Evolutionary conservation across 2,888 invertebrate species (phyloP), one percentile per base, ranked within the genome.

Genomic region (Fragum whitleyi): DNA sequence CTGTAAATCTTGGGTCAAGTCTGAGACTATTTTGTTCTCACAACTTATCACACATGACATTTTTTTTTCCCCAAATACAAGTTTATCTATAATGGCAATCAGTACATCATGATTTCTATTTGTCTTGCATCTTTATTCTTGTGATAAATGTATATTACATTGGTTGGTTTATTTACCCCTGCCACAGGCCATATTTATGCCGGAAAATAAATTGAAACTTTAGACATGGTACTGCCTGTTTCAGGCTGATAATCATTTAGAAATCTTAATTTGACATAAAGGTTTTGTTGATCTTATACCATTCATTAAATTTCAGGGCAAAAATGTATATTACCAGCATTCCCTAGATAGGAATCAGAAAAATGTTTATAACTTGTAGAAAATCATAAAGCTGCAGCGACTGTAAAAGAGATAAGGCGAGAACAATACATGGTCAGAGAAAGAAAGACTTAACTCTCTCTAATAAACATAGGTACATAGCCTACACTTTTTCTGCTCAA

Each of bases 121-220:
- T 47, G 57, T 57, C 26, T 57, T 26, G 7, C 23, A 57, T 21
- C 57, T 26, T 23, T 57, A 6, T 61, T 32, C n/a, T 26, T 14
- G 23, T 65, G 65, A 65, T 65, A 42, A 65, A 65, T 65, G 65
- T 21, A 65, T 65, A 42, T 42, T 42, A 65, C 23, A 65, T 65
- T 65, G 23, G 23, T 21, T 21, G 47, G 42, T 16, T 65, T 65
- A 65, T 42, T 65, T 65, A 42, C 23, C 5, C 39, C 19, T 65
- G 65, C 65, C 55, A 21, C 23, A 21, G 71, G 23, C 26, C 28
- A 36, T 71, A 78, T 78, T 73, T 73, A 73, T 78, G 68, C 16
- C 47, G 42, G 65, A 68, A 67, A 73, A 77, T 74, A 79, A 79
- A 79, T 28, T 79, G 79, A 62, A 75, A 75, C 47, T 42, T 53